phyloP scores from a whole-genome alignment of 2,113 vertebrate species.

The Saccopteryx leptura region DNA sequence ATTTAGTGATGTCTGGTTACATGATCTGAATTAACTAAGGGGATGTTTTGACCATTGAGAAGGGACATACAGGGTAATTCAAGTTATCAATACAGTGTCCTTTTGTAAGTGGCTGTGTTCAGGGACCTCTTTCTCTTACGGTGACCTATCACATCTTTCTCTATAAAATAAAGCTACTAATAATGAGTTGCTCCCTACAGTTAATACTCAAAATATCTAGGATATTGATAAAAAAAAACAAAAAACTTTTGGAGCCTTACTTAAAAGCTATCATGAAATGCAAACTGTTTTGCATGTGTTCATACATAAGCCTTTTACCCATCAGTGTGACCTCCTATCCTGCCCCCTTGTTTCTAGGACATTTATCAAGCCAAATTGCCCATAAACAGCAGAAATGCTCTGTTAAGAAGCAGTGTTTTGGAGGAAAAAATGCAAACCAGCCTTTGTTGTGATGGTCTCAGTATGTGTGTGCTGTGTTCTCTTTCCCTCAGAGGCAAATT shows the following conservation, averaged over 20 bases:
- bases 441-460: constrained; percentile 60
- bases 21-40: background rate
- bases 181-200: background rate
- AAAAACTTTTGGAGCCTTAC: background rate
- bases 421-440: constrained; percentile 59
- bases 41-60: background rate
- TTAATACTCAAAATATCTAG: background rate
- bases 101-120: background rate
- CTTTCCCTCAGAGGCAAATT: constrained; percentile 66
- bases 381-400: constrained; percentile 38
- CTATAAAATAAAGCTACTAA: background rate
- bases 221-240: background rate
- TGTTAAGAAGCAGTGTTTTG: background rate
- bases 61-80: background rate
- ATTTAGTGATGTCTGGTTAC: background rate
- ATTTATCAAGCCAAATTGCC: constrained; percentile 62
- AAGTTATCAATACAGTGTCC: background rate
- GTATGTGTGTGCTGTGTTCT: constrained; percentile 12
- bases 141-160: background rate
- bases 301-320: background rate
- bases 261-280: constrained; percentile 4
- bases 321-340: background rate
- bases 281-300: background rate
- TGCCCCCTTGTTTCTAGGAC: background rate
- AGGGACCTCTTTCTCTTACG: background rate